phyloP scores from a whole-genome alignment of 2,888 invertebrate species.

The Argyra leucocephala region DNA sequence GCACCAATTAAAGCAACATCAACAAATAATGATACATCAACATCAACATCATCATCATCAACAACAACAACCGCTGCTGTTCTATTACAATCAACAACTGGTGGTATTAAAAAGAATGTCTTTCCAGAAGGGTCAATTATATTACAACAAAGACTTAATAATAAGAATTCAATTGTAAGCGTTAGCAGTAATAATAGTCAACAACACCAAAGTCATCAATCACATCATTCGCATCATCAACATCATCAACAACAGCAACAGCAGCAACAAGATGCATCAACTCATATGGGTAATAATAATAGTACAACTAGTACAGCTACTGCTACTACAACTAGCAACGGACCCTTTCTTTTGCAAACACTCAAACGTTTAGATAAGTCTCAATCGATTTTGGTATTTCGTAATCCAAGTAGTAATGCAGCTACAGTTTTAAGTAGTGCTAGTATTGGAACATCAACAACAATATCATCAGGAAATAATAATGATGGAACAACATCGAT shows the following conservation, averaged over 20 bases:
- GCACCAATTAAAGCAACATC: constrained; percentile 39
- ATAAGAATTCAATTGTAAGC: constrained; percentile 5
- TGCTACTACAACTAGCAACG: constrained; percentile 18
- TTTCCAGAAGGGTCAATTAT: constrained; percentile 25
- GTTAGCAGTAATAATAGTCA: constrained; percentile 16
- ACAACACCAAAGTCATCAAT: constrained; percentile 28
- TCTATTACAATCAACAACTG: constrained; percentile 21
- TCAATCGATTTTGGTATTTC: constrained; percentile 42
- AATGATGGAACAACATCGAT: constrained; percentile 30
- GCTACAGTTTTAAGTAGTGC: constrained; percentile 14
- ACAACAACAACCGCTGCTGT: constrained; percentile 15
- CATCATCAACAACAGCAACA: constrained; percentile 19
- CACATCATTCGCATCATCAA: constrained; percentile 17
- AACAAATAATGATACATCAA: background rate
- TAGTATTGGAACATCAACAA: constrained; percentile 23
- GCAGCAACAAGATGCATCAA: constrained; percentile 19
- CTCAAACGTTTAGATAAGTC: constrained; percentile 43
- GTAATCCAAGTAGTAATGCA: constrained; percentile 31
- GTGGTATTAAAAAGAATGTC: constrained; percentile 22
- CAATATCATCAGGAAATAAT: constrained; percentile 29
- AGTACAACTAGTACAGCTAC: constrained; percentile 19
- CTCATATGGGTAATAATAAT: constrained; percentile 15
- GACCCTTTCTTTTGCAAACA: constrained; percentile 42
- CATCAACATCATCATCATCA: background rate
- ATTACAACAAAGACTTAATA: constrained; percentile 25